phyloP scores from a whole-genome alignment of 2,113 vertebrate species.

The Eublepharis macularius region DNA sequence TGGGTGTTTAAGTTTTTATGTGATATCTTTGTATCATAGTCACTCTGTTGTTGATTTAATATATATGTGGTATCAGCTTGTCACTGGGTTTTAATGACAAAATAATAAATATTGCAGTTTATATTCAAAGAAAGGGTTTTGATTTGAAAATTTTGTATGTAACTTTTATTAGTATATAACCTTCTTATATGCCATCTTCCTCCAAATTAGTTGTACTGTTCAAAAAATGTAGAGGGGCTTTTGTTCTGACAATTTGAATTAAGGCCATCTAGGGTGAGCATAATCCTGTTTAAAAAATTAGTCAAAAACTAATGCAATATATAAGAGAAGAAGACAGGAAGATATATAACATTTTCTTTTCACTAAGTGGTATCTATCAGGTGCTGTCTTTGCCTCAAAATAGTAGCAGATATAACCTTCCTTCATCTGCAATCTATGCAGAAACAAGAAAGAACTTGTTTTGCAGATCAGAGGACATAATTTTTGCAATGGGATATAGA shows the following conservation, averaged over 20 bases:
- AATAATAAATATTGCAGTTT: background rate
- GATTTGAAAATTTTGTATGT: background rate
- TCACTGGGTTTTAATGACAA: background rate
- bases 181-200: background rate
- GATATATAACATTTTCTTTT: background rate
- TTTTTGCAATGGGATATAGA: background rate
- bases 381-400: background rate
- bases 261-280: constrained; percentile 27
- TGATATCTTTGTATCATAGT: too few species aligned
- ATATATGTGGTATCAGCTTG: background rate
- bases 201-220: constrained; percentile 3
- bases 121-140: background rate
- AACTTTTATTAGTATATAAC: background rate
- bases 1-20: too few species aligned
- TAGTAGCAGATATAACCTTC: background rate
- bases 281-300: constrained; percentile 45
- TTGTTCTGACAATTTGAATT: constrained; percentile 37
- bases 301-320: background rate
- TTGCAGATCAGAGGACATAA: background rate
- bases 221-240: constrained; percentile 33
- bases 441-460: background rate
- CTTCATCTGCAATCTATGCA: background rate
- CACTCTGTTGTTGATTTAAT: too few species aligned
- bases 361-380: background rate
- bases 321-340: background rate